Conservation (phyloP, 2,113 vertebrate genomes). For the Lagopus leucura region DNA sequence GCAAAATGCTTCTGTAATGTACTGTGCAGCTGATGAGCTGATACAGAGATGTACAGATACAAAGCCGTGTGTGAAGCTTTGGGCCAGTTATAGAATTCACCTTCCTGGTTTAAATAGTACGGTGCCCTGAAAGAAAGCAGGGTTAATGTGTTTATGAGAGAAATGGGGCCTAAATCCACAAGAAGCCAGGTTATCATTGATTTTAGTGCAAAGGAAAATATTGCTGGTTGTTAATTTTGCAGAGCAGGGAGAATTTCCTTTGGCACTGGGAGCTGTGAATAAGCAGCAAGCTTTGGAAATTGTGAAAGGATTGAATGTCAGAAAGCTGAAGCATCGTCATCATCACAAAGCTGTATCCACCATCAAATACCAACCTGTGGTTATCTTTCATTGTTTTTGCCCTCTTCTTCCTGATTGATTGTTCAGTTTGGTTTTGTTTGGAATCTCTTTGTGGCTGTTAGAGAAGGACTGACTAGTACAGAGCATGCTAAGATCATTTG, state of each 20-base stretch:
- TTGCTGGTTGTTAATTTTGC: not conserved
- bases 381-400: slow-evolving; percentile 31
- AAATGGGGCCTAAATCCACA: not conserved
- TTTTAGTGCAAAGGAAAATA: not conserved
- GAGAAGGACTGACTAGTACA: not conserved
- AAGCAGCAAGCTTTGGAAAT: not conserved
- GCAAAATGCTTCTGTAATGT: not conserved
- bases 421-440: not conserved
- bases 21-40: not conserved
- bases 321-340: not conserved
- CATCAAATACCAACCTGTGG: not conserved
- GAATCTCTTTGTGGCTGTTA: not conserved
- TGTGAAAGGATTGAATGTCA: not conserved
- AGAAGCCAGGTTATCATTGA: not conserved
- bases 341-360: not conserved
- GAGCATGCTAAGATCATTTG: not conserved
- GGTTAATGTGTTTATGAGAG: not conserved
- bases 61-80: not conserved
- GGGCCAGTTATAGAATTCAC: not conserved
- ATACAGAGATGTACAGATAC: fast-evolving
- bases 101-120: not conserved
- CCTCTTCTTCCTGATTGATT: not conserved
- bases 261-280: not conserved
- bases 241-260: not conserved
- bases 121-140: not conserved